Conservation (phyloP, 2,797 vertebrate species). For the Merluccius polli region DNA sequence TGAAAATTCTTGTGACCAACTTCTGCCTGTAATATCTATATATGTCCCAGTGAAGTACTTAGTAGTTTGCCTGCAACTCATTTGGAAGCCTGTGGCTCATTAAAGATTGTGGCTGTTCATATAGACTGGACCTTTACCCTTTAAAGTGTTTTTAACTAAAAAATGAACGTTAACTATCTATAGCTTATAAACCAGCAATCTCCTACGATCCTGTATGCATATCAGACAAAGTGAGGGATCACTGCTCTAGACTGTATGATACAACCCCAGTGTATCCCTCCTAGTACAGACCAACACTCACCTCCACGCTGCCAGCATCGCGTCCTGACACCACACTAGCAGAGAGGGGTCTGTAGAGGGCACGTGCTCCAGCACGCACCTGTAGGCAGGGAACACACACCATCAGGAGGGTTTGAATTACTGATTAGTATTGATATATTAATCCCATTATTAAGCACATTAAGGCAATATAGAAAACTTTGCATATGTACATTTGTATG, state of each 20-base stretch:
- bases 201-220: not conserved
- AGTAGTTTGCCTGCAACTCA: no score
- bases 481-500: not conserved
- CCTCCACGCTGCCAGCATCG: slow-evolving; percentile 76
- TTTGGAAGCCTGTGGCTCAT: no score
- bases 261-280: not conserved
- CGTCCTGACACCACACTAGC: slow-evolving; percentile 71
- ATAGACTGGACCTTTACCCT: no score
- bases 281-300: slow-evolving; percentile 50
- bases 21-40: no score
- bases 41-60: no score
- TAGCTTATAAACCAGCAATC: not conserved
- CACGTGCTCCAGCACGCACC: slow-evolving; percentile 81
- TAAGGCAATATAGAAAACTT: not conserved
- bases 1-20: no score
- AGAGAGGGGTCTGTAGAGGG: slow-evolving; percentile 81
- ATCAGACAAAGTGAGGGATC: not conserved
- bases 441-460: no score
- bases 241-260: not conserved
- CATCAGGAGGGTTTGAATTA: not conserved
- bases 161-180: not conserved
- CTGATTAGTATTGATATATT: no score
- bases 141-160: not conserved
- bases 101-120: no score
- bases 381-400: slow-evolving; percentile 36